These are phyloP conservation scores for Hemibagrus wyckioides DNA, from an alignment of 2,113 vertebrate genomes.

Conservation along the genomic window DNA sequence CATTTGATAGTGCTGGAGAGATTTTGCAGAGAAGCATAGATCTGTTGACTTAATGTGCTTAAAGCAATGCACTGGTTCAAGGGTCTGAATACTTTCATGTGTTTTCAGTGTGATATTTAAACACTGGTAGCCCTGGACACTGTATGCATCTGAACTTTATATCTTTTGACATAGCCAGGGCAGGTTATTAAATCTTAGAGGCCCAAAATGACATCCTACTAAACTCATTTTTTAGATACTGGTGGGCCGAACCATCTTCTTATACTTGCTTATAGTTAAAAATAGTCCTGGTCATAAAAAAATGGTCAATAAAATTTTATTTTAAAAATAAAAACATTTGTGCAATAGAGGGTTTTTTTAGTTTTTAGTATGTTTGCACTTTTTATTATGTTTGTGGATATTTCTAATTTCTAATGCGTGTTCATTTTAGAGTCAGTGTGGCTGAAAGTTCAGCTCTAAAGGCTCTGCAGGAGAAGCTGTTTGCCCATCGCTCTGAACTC, in stretches of 20 bases:
- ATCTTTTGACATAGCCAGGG: not conserved
- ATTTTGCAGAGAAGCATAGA: not conserved
- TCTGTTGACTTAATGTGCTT: not conserved
- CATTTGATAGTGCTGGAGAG: not conserved
- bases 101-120: too few relatives aligned
- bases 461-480: conserved; percentile 86
- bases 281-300: not conserved
- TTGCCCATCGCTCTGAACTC: conserved; percentile 83
- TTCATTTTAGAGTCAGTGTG: conserved; percentile 74
- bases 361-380: not conserved
- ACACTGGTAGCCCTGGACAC: too few relatives aligned
- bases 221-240: not conserved
- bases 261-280: not conserved
- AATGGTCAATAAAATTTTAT: too few relatives aligned
- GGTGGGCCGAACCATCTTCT: not conserved
- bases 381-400: not conserved
- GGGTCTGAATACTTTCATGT: too few relatives aligned
- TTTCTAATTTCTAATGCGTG: not conserved
- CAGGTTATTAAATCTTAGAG: too few relatives aligned
- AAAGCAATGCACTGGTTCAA: not conserved
- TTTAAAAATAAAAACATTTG: not conserved
- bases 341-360: not conserved
- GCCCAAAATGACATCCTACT: not conserved
- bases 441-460: conserved; percentile 87
- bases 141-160: too few relatives aligned